Base-by-base conservation (phyloP, 1,140 invertebrate genomes). In the Pogonognathellus flavescens region DNA sequence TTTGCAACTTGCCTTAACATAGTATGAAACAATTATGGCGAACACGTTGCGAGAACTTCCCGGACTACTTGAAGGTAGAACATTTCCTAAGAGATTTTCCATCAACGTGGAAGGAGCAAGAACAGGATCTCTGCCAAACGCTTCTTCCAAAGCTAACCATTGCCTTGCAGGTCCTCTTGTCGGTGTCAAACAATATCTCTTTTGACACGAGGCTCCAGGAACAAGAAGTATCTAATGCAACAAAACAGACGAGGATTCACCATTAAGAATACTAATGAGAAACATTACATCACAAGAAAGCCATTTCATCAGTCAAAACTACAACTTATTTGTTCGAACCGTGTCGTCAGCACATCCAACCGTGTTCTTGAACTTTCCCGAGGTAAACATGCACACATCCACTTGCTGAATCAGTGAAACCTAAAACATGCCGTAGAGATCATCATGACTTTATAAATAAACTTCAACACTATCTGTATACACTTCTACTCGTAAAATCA, bases 331-430 rank as follows among this genome's bases (percentile, higher is more conserved):
- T 53, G 80, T 81, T 57, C 81, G 53, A 76, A 88, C 86, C n/a
- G 57, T 83, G 84, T 88, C 88, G n/a, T 88, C 88, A 11, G 85
- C 86, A 66, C 95, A 92, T 0, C 98, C 98, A 0, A 99, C 98
- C 1, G 97, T 94, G 90, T 99, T 99, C 91, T 99, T 99, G 91
- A 99, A 99, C 91, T 98, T 98, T 0, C 98, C 98, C 88, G 98
- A 99, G 83, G 97, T 98, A 91, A 99, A 99, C 94, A 99, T 97
- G 91, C 98, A 99, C 0, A 99, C 98, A 90, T 99, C 98, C 6
- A 99, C 98, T 91, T 98, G 96, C 92, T 99, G 98, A 6, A 98
- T 94, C 60, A 98, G 94, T 87, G 96, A 93, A 16, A 95, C 93
- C 96, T 96, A 90, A 53, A 50, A 16, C n/a, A 76, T 18, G 49